Evolutionary conservation across 2,888 invertebrate species (phyloP), one percentile per base, ranked within the genome.

Genomic region (Drosophila siamana): DNA sequence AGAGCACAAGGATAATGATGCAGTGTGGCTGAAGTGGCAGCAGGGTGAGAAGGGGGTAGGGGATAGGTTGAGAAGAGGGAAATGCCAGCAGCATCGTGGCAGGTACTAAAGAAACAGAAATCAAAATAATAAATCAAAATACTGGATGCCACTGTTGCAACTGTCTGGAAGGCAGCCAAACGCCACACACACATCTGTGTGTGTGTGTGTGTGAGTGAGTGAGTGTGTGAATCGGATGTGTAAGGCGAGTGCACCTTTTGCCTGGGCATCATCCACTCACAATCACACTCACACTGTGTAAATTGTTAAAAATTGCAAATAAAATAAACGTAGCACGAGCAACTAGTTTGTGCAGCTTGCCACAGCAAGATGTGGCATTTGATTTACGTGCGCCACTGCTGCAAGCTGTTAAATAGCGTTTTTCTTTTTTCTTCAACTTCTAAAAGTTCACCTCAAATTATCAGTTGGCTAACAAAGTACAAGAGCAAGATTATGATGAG

Each of bases 101-200:
- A 78, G 78, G 80, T 74, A 84, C 69, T 81, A 71, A 80, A 82
- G 70, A 65, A 84, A 74, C 80, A 74, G 82, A 78, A 82, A 80
- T 85, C 81, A 78, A 83, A 84, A 82, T 77, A 79, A 83, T 81
- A 85, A 81, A 78, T 86, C 81, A 84, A 78, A 81, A 74, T 80
- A 74, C 80, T 81, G 55, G 52, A 68, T 69, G 59, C 46, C 33
- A 41, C 15, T 24, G 54, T 30, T 44, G 38, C 24, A n/a, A n/a
- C n/a, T n/a, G n/a, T 50, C 33, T 24, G 33, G 44, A 19, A 41
- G 15, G n/a, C n/a, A n/a, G n/a, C n/a, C n/a, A n/a, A n/a, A n/a
- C n/a, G n/a, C n/a, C n/a, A n/a, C n/a, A n/a, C n/a, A n/a, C n/a
- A n/a, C n/a, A n/a, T n/a, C n/a, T n/a, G n/a, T n/a, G n/a, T n/a